Conservation (phyloP, 2,797 vertebrate species). For the Neosilurus mollespiculum region DNA sequence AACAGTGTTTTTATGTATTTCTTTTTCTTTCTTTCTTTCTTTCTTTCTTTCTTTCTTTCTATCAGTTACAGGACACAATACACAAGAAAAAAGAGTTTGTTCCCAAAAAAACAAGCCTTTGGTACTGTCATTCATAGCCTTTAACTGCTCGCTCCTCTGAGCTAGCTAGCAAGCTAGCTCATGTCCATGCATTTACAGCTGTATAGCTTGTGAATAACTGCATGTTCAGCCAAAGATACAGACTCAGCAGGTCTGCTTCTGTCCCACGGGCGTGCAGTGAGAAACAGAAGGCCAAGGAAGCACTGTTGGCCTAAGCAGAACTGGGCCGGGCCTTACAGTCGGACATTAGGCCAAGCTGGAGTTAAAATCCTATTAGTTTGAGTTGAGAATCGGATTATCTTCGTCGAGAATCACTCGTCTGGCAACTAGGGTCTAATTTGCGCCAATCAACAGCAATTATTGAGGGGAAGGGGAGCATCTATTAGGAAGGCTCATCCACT, state of each 20-base stretch:
- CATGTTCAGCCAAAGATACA: constrained; percentile 44
- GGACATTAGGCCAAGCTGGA: constrained; percentile 83
- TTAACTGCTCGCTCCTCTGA: not conserved
- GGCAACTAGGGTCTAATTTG: constrained; percentile 88
- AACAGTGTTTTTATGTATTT: not conserved
- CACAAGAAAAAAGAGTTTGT: not conserved
- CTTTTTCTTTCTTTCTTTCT: too few species aligned
- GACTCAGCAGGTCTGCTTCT: constrained; percentile 48
- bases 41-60: too few species aligned
- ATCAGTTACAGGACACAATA: not conserved
- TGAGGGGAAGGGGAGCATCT: constrained; percentile 86
- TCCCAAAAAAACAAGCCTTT: not conserved
- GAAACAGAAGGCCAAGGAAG: constrained; percentile 67
- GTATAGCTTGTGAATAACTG: constrained; percentile 25
- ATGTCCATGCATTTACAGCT: not conserved
- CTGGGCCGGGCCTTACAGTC: constrained; percentile 80
- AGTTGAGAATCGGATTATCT: constrained; percentile 84
- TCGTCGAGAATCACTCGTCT: constrained; percentile 86
- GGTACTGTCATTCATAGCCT: not conserved
- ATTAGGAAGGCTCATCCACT: constrained; percentile 86
- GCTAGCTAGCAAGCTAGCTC: not conserved
- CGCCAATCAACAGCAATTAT: constrained; percentile 87
- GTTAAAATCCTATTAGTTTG: constrained; percentile 90
- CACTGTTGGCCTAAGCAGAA: constrained; percentile 69
- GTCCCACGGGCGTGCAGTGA: constrained; percentile 36